Evolutionary conservation across 2,888 invertebrate species (phyloP), one percentile per base, ranked within the genome.

Genomic region (Stramonita haemastoma): DNA sequence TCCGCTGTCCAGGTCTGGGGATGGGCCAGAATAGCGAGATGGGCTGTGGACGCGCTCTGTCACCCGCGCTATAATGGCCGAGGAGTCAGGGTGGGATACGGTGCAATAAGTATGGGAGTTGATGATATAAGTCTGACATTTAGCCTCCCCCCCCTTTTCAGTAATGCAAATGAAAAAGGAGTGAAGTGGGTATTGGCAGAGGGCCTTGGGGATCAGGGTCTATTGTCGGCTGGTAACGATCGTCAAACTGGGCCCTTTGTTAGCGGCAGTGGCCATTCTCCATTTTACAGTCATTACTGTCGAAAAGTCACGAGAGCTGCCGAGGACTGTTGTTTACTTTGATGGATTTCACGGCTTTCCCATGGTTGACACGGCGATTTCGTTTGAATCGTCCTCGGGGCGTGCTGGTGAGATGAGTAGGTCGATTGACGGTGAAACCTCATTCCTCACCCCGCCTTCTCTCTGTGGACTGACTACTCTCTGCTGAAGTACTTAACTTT

Each of bases 101-200:
- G 36, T 87, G 87, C 73, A 87, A 73, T 73, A 73, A 87, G 73
- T 36, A 73, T 36, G 46, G 73, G 26, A 22, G 22, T 70, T 87
- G 87, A 73, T 87, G 87, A 87, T 87, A 70, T 87, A 87, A 87
- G 87, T 73, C 46, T 87, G 87, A 87, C 87, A 87, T 87, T 87
- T 87, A 73, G 36, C 73, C 87, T 86, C 86, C 66, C 34, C 66
- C 32, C 60, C 32, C 56, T 84, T 56, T 36, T 86, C 73, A n/a
- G 87, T 32, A 22, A 70, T 87, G 87, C 46, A 46, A 73, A 73
- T 60, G 87, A n/a, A 46, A 73, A 29, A 26, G 86, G 87, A 46
- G 73, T 32, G 87, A 34, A 73, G 70, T 46, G 87, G 87, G 86
- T 57, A 84, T 60, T 86, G 86, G 29, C 86, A 66, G 86, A 6